phyloP scores from a whole-genome alignment of 2,113 vertebrate genomes.

The Aldabrachelys gigantea region DNA sequence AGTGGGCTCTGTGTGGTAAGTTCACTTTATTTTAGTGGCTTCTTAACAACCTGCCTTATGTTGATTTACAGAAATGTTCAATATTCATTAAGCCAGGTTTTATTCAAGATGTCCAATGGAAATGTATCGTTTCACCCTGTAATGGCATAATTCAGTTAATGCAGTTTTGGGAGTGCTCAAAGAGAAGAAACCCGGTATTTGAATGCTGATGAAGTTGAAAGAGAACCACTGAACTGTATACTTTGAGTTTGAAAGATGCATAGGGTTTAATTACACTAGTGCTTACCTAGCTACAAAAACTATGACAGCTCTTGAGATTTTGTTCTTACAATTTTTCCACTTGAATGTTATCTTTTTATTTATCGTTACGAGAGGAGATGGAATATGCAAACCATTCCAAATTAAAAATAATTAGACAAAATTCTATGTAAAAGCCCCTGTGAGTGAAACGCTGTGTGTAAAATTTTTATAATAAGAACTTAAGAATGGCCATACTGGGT shows the following conservation, averaged over 20 bases:
- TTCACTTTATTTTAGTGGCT: slow-evolving; percentile 23
- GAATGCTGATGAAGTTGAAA: not conserved
- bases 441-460: not conserved
- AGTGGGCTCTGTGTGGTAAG: slow-evolving; percentile 96
- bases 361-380: not conserved
- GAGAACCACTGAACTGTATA: not conserved
- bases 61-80: not conserved
- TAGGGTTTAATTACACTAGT: not conserved
- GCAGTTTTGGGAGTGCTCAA: not conserved
- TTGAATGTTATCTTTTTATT: not conserved
- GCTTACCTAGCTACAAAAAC: not conserved
- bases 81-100: not conserved
- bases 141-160: not conserved
- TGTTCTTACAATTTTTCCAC: not conserved
- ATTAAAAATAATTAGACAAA: not conserved
- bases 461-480: not conserved
- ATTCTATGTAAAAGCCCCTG: not conserved
- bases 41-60: not conserved
- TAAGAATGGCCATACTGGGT: too few relatives aligned
- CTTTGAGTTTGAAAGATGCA: not conserved
- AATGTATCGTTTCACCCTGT: not conserved
- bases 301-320: not conserved
- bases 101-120: not conserved
- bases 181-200: not conserved
- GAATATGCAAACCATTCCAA: not conserved